Base-by-base conservation (phyloP, 2,113 vertebrate genomes). In the Lynx canadensis region DNA sequence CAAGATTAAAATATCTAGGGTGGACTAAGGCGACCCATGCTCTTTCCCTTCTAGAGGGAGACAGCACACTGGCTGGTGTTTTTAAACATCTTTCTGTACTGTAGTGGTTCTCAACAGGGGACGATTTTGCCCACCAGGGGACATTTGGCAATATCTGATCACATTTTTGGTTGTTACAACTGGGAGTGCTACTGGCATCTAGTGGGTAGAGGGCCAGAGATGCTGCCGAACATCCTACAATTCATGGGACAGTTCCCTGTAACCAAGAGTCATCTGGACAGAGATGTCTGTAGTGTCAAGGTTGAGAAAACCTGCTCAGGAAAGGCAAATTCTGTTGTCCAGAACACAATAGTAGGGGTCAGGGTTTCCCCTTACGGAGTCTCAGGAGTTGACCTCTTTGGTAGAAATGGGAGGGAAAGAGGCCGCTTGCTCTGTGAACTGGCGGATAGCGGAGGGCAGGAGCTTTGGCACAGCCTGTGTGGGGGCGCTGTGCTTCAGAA, bases 391-490 rank as follows among this genome's bases (percentile, higher is more conserved):
- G 45, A 9, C 50, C 73, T 31, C 66, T 66, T 38, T 23, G 79
- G 66, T 76, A 18, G 66, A 4, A 80, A 36, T 9, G 52, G 74
- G 45, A 31, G 0, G 57, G 48, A 11, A 55, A 88, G n/a, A 0
- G 25, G 10, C 29, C 1, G 0, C 0, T n/a, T 27, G 31, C 80
- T 83, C 18, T 1, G 4, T 16, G 19, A 74, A 78, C 2, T 7
- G 19, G n/a, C 25, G 10, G 73, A 33, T 3, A 18, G 41, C 18
- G 1, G 36, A 48, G 45, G 52, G 45, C 76, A 11, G 50, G 41
- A 25, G 25, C 29, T 16, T 7, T 9, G 33, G 27, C 52, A 8
- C 4, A 11, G 19, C 8, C 3, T 0, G 0, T 0, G 18, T 31
- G 41, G 63, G n/a, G n/a, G 2, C 9, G 0, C 2, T 41, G 45